A percentile compares a stretch with the other conserved stretches of the same genome.
phyloP scores from a whole-genome alignment of 2,113 vertebrate species.

The Ellobius talpinus region DNA sequence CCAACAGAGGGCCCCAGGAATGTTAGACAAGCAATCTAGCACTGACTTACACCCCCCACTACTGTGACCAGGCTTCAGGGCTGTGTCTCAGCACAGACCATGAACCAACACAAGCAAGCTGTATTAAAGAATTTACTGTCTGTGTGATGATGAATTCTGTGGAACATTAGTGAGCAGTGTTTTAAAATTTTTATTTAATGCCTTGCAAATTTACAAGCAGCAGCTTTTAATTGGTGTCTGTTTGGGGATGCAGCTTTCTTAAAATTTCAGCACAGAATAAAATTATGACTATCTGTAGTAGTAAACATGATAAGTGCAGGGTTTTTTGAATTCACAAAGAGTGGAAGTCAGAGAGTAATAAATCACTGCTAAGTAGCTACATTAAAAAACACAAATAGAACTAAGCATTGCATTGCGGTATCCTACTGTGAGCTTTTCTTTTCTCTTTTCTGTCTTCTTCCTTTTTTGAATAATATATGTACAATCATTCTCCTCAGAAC shows the following conservation, averaged over 20 bases:
- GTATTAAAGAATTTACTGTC: neutral
- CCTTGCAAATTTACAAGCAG: slow-evolving; percentile 14
- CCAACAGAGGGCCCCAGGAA: neutral
- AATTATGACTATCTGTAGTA: slow-evolving; percentile 62
- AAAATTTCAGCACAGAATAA: slow-evolving; percentile 74
- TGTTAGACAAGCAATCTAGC: neutral
- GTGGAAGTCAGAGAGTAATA: slow-evolving; percentile 53
- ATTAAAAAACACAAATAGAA: slow-evolving; percentile 59
- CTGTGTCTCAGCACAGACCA: neutral
- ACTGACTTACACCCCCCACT: fast-evolving
- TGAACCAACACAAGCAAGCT: no score
- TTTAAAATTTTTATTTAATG: neutral
- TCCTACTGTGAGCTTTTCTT: slow-evolving; percentile 63
- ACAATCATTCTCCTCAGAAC: slow-evolving; percentile 75
- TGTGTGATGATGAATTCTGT: neutral
- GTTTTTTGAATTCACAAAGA: slow-evolving; percentile 69
- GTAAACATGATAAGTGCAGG: slow-evolving; percentile 63
- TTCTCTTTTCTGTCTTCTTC: slow-evolving; percentile 36
- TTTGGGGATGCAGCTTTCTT: slow-evolving; percentile 37
- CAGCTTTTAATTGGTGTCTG: slow-evolving; percentile 10
- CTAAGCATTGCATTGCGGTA: slow-evolving; percentile 16
- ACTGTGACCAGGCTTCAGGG: neutral
- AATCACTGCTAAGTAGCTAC: slow-evolving; percentile 66
- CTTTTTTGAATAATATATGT: slow-evolving; percentile 75
- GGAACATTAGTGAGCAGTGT: neutral